phyloP scores from a whole-genome alignment of 2,113 vertebrate genomes.

The Ahaetulla prasina region DNA sequence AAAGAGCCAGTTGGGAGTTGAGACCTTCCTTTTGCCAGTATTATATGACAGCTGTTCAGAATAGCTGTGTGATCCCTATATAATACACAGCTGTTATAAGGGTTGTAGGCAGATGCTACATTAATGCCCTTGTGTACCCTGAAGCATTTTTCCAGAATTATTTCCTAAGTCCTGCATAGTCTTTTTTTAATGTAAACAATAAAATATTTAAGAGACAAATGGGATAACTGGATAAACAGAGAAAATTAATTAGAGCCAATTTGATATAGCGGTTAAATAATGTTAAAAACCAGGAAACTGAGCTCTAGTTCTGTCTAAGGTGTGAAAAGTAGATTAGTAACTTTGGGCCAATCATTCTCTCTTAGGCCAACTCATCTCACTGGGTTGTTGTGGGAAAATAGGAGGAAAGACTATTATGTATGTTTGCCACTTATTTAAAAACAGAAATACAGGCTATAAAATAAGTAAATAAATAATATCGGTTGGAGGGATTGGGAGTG shows the following conservation, averaged over 20 bases:
- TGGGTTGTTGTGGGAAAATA: neutral
- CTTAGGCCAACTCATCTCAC: neutral
- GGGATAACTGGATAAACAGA: neutral
- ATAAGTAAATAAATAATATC: neutral
- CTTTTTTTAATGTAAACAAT: neutral
- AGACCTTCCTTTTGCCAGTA: neutral
- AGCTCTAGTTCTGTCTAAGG: neutral
- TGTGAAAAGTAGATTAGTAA: neutral
- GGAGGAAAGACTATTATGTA: neutral
- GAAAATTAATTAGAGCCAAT: neutral
- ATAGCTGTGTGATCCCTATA: neutral
- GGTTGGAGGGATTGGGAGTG: too few species aligned
- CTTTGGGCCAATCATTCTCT: neutral
- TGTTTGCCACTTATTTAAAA: neutral
- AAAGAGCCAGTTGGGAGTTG: neutral
- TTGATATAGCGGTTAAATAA: neutral
- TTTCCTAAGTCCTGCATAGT: neutral
- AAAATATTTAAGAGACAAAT: neutral
- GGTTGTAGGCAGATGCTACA: neutral
- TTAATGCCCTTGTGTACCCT: neutral
- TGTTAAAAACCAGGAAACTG: neutral
- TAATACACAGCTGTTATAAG: neutral
- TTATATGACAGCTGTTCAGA: neutral
- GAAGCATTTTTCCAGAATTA: neutral
- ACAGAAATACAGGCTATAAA: neutral